A percentile compares a stretch with the other conserved stretches of the same genome.
These are phyloP conservation scores for Alectoris magna DNA, from an alignment of 2,797 vertebrate genomes.

Conservation along the genomic window DNA sequence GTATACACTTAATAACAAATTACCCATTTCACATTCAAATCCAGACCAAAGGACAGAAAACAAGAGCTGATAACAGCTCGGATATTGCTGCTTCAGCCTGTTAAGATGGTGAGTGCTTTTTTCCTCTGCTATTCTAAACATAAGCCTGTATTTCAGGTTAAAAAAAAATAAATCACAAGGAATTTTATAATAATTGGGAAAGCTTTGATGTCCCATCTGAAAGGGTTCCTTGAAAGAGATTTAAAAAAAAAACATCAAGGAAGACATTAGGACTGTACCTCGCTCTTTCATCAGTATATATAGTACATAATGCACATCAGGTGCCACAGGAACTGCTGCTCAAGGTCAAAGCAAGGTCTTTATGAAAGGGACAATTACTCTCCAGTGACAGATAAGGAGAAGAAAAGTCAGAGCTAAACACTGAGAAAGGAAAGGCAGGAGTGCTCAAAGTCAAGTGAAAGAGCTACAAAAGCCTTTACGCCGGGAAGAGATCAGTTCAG, in stretches of 20 bases:
- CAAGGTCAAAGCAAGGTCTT: constrained; percentile 67
- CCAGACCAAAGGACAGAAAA: not conserved
- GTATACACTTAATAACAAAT: not conserved
- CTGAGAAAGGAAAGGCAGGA: not conserved
- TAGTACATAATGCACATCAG: constrained; percentile 47
- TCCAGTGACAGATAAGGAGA: constrained; percentile 53
- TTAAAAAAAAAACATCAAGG: constrained; percentile 42
- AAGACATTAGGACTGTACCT: constrained; percentile 39
- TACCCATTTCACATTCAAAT: not conserved
- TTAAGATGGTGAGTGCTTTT: not conserved
- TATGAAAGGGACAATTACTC: constrained; percentile 65
- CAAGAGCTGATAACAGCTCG: not conserved
- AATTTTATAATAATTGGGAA: not conserved
- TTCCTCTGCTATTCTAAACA: constrained; percentile 15
- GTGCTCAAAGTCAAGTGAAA: constrained; percentile 46
- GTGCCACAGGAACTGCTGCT: constrained; percentile 52
- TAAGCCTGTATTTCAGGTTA: not conserved
- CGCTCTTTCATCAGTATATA: constrained; percentile 59
- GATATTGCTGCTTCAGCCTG: not conserved
- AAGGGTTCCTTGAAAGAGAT: constrained; percentile 51
- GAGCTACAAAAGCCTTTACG: constrained; percentile 43
- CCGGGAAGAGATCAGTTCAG: not conserved
- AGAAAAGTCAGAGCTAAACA: constrained; percentile 54
- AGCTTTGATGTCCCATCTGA: constrained; percentile 21
- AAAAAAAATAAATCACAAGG: not conserved